Evolutionary conservation across 2,888 invertebrate genomes (phyloP).

Genomic region (Agrochola circellaris): DNA sequence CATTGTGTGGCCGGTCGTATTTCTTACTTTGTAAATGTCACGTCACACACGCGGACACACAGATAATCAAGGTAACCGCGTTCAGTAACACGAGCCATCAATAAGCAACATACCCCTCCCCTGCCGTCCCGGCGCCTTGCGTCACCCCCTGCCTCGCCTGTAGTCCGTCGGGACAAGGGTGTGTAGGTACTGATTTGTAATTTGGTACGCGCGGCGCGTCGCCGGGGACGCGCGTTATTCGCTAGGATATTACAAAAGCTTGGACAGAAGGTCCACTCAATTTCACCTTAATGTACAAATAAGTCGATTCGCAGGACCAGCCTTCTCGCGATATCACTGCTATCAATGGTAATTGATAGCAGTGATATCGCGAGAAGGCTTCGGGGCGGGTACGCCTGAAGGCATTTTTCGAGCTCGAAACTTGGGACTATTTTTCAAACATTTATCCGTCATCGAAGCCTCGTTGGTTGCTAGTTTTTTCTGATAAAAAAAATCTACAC

Average conservation of each 20-base stretch:
- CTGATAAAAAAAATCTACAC: too few species aligned
- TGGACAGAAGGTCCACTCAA: slow-evolving; percentile 22
- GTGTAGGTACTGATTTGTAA: slow-evolving; percentile 75
- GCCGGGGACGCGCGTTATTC: slow-evolving; percentile 25
- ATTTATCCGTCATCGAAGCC: neutral
- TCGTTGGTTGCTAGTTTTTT: neutral
- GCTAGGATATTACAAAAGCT: neutral
- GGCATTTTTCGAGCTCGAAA: neutral
- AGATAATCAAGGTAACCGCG: slow-evolving; percentile 66
- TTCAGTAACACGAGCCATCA: slow-evolving; percentile 71
- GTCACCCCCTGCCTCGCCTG: slow-evolving; percentile 28
- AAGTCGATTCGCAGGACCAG: neutral
- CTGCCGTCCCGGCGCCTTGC: neutral
- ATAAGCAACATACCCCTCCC: slow-evolving; percentile 58
- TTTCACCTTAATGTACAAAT: neutral
- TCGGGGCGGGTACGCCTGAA: too few species aligned
- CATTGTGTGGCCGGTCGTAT: slow-evolving; percentile 37
- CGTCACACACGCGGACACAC: slow-evolving; percentile 54
- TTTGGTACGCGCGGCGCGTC: slow-evolving; percentile 66
- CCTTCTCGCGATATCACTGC: neutral
- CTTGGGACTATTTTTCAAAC: neutral
- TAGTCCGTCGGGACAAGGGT: slow-evolving; percentile 62
- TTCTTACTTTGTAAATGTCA: slow-evolving; percentile 51
- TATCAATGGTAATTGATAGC: too few species aligned
- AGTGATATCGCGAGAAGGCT: too few species aligned